phyloP scores from a whole-genome alignment of 2,888 invertebrate genomes.

The Tanypteryx hageni region DNA sequence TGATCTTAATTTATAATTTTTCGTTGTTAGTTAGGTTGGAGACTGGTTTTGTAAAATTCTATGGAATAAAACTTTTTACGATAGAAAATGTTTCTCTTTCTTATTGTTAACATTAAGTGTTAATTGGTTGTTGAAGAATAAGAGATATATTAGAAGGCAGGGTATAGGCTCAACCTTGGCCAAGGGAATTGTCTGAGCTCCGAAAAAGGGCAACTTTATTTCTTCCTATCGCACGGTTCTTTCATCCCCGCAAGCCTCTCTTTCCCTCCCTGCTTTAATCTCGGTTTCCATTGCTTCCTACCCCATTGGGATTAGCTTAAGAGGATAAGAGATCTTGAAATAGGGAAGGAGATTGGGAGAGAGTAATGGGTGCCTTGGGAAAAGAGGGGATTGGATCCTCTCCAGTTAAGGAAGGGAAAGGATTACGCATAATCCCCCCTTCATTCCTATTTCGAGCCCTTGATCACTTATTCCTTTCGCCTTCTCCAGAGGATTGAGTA shows the following conservation, averaged over 20 bases:
- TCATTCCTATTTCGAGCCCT: background rate
- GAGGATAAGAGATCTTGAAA: background rate
- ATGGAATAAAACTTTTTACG: too few species aligned
- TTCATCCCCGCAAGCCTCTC: background rate
- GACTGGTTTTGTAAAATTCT: too few species aligned
- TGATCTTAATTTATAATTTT: too few species aligned
- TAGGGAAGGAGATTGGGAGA: background rate
- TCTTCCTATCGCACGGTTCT: too few species aligned
- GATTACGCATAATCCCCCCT: background rate
- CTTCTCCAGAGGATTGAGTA: background rate
- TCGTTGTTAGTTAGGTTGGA: too few species aligned
- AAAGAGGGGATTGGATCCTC: conserved; percentile 11
- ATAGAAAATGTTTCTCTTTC: too few species aligned
- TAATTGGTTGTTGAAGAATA: too few species aligned
- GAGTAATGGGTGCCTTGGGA: conserved; percentile 36
- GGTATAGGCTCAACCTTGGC: too few species aligned
- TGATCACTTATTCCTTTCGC: conserved; percentile 41
- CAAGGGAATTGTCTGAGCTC: too few species aligned
- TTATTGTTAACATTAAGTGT: too few species aligned
- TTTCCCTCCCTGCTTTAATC: background rate
- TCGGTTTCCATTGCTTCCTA: background rate
- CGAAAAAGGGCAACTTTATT: too few species aligned
- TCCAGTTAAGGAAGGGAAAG: conserved; percentile 18
- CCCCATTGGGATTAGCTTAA: background rate
- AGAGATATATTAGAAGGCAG: too few species aligned